Base-by-base conservation (phyloP, 2,888 invertebrate genomes). In the Heliconius ismenius region DNA sequence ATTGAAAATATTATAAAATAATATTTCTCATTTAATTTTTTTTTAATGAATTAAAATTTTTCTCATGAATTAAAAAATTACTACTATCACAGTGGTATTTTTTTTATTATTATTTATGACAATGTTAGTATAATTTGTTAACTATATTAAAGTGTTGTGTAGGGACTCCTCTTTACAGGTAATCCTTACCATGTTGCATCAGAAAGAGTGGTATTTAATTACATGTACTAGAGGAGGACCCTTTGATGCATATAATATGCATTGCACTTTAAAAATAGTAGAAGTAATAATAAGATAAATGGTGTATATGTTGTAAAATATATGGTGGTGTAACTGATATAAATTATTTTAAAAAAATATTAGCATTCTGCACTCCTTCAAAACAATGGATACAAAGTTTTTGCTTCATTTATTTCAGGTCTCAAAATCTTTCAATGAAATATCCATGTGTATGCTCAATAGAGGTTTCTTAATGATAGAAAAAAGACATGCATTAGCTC, bases 391-490 rank as follows among this genome's bases (percentile, higher is more conserved):
- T 49, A 49, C 18, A 49, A 49, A 49, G 6, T 18, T 49, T 4
- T 49, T 49, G 43, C 43, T 49, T 49, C 32, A 32, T 24, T 63
- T 43, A 24, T 77, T 87, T 0, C 88, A 98, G 98, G 96, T 98
- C 6, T 98, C 97, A 84, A 95, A 94, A 83, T 94, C 95, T 58
- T 97, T 98, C 85, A 96, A 98, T 86, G 95, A 95, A 76, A 95
- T 97, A 79, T 96, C 97, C 82, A 96, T 96, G 89, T 95, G 96
- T 43, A 91, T 97, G 81, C 90, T 98, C 10, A 98, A 98, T 85
- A 95, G 96, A 76, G 98, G 98, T 0, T 98, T 98, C 86, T 94
- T 96, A 77, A 95, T 96, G 87, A 96, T 97, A 68, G 98, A 98
- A 83, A 95, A 96, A 79, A 95, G 96, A 74, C 98, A 98, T 87